phyloP scores from a whole-genome alignment of 2,888 invertebrate genomes.

The Criorhina ranunculi region DNA sequence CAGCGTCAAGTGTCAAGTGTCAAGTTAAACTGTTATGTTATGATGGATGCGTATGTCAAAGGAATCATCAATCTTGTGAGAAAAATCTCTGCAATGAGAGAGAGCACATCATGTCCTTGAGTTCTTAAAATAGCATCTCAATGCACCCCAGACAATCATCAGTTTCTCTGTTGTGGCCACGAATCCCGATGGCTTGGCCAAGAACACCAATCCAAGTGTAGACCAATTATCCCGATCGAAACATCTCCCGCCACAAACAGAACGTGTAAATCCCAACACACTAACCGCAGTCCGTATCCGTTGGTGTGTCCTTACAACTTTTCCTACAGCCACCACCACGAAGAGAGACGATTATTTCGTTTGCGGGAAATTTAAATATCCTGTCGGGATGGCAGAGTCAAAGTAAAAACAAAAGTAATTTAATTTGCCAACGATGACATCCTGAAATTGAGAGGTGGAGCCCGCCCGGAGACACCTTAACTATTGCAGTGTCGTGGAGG shows the following conservation, averaged over 20 bases:
- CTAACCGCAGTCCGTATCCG: slow-evolving; percentile 10
- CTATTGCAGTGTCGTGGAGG: not conserved
- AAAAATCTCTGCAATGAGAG: not conserved
- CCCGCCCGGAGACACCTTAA: slow-evolving; percentile 22
- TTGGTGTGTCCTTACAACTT: slow-evolving; percentile 4
- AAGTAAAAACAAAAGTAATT: slow-evolving; percentile 62
- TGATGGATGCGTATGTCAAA: slow-evolving; percentile 6
- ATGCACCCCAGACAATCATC: too few species aligned
- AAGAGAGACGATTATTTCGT: not conserved
- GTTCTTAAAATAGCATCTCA: too few species aligned
- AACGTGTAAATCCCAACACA: not conserved
- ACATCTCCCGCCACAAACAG: not conserved
- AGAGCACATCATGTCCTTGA: too few species aligned
- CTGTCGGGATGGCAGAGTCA: slow-evolving; percentile 36
- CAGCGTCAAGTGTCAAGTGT: too few species aligned
- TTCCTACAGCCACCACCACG: not conserved
- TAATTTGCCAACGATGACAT: slow-evolving; percentile 58
- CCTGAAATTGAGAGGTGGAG: slow-evolving; percentile 54
- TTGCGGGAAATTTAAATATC: slow-evolving; percentile 54
- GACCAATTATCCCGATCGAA: not conserved
- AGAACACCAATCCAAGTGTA: too few species aligned
- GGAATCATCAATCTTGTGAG: not conserved
- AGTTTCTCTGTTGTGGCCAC: too few species aligned
- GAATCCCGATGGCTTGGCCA: not conserved
- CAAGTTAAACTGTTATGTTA: slow-evolving; percentile 25